Base-by-base conservation (phyloP, 2,113 vertebrate genomes). In the Poecile atricapillus region DNA sequence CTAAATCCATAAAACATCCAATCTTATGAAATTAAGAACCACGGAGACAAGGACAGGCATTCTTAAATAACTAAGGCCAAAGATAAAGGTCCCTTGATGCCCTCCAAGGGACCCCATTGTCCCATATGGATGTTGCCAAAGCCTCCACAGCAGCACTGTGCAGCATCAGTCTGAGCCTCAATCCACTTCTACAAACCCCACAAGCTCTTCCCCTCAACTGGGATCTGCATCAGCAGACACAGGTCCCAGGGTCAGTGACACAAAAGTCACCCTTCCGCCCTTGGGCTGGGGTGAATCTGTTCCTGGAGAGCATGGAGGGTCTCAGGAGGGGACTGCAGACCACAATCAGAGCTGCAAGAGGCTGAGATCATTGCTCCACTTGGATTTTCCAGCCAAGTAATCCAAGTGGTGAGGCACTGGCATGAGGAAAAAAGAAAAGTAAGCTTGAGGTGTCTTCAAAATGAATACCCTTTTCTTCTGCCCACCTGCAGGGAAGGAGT, bases 351-450 rank as follows among this genome's bases (percentile, higher is more conserved):
- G 59, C 59, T 74, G 35, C n/a, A 83, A 35, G 37, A 77, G 7
- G 23, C 27, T 52, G 69, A 91, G 27, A 39, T 47, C 53, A 15
- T 71, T 56, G 22, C 18, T 89, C 22, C 2, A 0, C n/a, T 21
- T n/a, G 13, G 46, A 47, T 73, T 53, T 89, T 53, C 39, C 52
- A n/a, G 52, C 13, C 25, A 68, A 37, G 41, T 39, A 53, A 64
- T n/a, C 44, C 37, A 56, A 60, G 46, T 4, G 2, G 31, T n/a
- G n/a, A n/a, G 37, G 59, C 6, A 3, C 0, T 11, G 22, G 25
- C n/a, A 55, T 8, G 24, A 89, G 9, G 71, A 49, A 71, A 30
- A 65, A 39, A 41, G 14, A 55, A 59, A 81, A 82, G 13, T 24
- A 74, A 83, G 9, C 24, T 70, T 77, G 33, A 84, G 11, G 3